A percentile compares a stretch with the other conserved stretches of the same genome.
These are phyloP conservation scores for Elymnias hypermnestra DNA, from an alignment of 1,140 invertebrate species.

Conservation along the genomic window DNA sequence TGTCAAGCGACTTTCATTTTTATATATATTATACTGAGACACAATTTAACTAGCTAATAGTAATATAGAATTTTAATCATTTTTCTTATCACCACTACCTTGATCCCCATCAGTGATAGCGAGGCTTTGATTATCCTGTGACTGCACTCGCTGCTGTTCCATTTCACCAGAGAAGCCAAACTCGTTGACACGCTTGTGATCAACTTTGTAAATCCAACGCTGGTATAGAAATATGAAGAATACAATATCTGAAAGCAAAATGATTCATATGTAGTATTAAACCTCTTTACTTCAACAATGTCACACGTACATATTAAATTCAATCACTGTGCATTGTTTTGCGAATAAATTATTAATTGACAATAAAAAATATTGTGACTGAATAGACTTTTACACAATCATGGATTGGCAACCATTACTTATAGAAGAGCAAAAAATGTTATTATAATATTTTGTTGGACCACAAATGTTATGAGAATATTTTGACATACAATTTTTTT, in stretches of 20 bases:
- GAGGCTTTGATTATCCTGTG: slow-evolving; percentile 48
- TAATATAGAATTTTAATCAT: slow-evolving; percentile 53
- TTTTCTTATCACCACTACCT: slow-evolving; percentile 59
- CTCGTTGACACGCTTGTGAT: slow-evolving; percentile 95
- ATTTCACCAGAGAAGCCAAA: slow-evolving; percentile 93
- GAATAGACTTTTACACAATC: too few relatives aligned
- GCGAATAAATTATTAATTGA: too few relatives aligned
- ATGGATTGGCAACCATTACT: too few relatives aligned
- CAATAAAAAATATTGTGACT: too few relatives aligned
- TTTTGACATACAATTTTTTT: too few relatives aligned
- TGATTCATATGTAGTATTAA: too few relatives aligned
- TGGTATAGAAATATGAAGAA: slow-evolving; percentile 99
- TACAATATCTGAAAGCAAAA: slow-evolving; percentile 87
- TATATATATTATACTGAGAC: background rate
- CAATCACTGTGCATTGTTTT: too few relatives aligned
- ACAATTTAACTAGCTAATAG: slow-evolving; percentile 1
- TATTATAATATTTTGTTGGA: too few relatives aligned
- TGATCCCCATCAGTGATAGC: slow-evolving; percentile 50
- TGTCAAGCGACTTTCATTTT: background rate
- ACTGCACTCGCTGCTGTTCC: slow-evolving; percentile 72
- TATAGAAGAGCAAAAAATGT: too few relatives aligned
- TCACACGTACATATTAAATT: too few relatives aligned
- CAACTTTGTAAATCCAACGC: slow-evolving; percentile 98
- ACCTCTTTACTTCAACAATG: too few relatives aligned
- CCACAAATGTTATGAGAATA: too few relatives aligned